Evolutionary conservation across 53 echinoderm and acorn worm species (phyloP), one percentile per base, ranked within the genome.

Genomic region (Paracentrotus lividus): DNA sequence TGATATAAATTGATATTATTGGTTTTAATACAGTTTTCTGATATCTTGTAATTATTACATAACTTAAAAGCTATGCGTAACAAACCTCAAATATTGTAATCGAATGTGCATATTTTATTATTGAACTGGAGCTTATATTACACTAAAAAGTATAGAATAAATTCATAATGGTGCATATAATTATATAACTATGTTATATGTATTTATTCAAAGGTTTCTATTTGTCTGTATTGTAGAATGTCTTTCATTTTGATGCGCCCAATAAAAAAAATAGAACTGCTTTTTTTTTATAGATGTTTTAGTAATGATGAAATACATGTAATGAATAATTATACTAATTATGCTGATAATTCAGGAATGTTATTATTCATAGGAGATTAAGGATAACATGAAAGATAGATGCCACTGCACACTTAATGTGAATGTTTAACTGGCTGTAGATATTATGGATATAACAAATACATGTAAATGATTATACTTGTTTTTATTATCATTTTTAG

Each of bases 401-500:
- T 29, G 8, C 9, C 26, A 64, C 1, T 29, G n/a, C 0, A 27
- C 31, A 9, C 31, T 0, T 27, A 29, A 9, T 31, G 6, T 6
- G 1, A 8, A 64, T 7, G 29, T 0, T 26, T 61, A 61, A 69
- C 1, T 4, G 16, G 38, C 40, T 72, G 36, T 40, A 38, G 1
- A 72, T 36, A 61, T 69, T 8, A 18, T 0, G 36, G 40, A 72
- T 72, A 18, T 2, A 18, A 40, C 16, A 72, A 21, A 12, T 72
- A 21, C 40, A 2, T 72, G 5, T 40, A 18, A 13, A 40, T 72
- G 36, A 3, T 27, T 2, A 27, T 64, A 26, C 29, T 18, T 29
- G 64, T 72, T 16, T 72, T 72, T 72, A 38, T 8, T 31, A 72
- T 72, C 32, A 31, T 55, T 32, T 13, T 9, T 86, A 96, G 94